Evolutionary conservation across 1,140 invertebrate genomes (phyloP).

Genomic region (Polyergus mexicanus): DNA sequence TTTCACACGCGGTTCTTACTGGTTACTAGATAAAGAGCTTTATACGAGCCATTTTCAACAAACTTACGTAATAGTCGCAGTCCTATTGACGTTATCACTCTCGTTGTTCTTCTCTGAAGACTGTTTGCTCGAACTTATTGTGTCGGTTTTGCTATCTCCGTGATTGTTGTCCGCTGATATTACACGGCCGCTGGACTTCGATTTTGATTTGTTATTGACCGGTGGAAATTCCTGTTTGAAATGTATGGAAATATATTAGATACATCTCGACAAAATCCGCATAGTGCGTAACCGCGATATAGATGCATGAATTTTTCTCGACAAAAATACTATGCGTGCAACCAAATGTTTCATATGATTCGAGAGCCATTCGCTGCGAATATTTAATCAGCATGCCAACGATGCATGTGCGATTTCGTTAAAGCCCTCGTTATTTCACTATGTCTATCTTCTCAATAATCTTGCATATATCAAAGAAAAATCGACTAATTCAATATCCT

Average conservation of each 20-base stretch:
- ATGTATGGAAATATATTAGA: slow-evolving; percentile 5
- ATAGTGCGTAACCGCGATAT: background rate
- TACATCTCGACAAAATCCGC: background rate
- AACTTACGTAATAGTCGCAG: slow-evolving; percentile 83
- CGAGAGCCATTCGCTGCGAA: background rate
- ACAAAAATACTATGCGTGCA: slow-evolving; percentile 60
- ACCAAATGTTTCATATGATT: slow-evolving; percentile 58
- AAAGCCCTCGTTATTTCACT: background rate
- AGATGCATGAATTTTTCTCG: slow-evolving; percentile 20
- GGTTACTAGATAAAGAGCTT: background rate
- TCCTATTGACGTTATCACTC: slow-evolving; percentile 85
- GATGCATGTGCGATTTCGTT: slow-evolving; percentile 45
- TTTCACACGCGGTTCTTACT: background rate
- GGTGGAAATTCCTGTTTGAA: slow-evolving; percentile 86
- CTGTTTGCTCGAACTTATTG: slow-evolving; percentile 82
- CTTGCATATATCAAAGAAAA: slow-evolving; percentile 3
- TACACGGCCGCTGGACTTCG: slow-evolving; percentile 82
- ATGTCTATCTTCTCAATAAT: slow-evolving; percentile 36
- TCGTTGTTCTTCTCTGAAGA: slow-evolving; percentile 84
- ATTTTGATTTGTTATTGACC: slow-evolving; percentile 87
- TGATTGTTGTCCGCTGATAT: slow-evolving; percentile 84
- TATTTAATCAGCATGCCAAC: slow-evolving; percentile 37
- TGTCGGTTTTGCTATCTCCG: slow-evolving; percentile 82
- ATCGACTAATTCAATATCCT: background rate
- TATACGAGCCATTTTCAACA: background rate